Base-by-base conservation (phyloP, 2,113 vertebrate genomes). In the Engystomops pustulosus region DNA sequence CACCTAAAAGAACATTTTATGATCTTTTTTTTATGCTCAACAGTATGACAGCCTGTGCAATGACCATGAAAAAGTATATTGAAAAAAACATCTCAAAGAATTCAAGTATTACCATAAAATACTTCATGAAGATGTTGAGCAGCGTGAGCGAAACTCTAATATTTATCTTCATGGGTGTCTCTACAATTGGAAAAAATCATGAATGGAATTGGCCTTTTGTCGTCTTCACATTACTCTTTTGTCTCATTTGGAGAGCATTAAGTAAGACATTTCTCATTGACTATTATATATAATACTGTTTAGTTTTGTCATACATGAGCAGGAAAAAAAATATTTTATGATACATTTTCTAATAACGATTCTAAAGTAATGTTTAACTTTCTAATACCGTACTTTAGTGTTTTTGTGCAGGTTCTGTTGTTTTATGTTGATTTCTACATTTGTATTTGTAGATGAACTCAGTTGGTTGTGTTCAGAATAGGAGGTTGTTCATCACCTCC, bases 31-130 rank as follows among this genome's bases (percentile, higher is more conserved):
- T 53, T 14, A 83, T 10, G 25, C 67, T 67, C 55, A 78, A 41
- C 91, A 99, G 98, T 80, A 98, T 99, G 85, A 95, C 98, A 8
- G 95, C 94, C 36, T 99, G 97, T 34, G 95, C 97, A 0, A 94
- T 99, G 87, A 98, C 96, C 34, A 99, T 99, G 98, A 99, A 98
- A 89, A 97, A 97, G 87, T 99, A 99, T 0, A 95, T 99, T 55
- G 97, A 99, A 84, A 97, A 97, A 88, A 99, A 99, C 0, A 95
- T 99, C 15, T 97, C 96, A 20, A 96, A 97, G 91, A 96, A 93
- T 32, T 99, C 98, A 84, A 98, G 96, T 82, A 96, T 94, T 0
- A 99, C 98, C 79, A 96, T 98, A 89, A 96, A 96, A 79, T 97
- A 98, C 4, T 96, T 98, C 87, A 92, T 99, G 91, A 99, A 98